Conservation (phyloP, 2,888 invertebrate species). For the Margaritifera margaritifera region DNA sequence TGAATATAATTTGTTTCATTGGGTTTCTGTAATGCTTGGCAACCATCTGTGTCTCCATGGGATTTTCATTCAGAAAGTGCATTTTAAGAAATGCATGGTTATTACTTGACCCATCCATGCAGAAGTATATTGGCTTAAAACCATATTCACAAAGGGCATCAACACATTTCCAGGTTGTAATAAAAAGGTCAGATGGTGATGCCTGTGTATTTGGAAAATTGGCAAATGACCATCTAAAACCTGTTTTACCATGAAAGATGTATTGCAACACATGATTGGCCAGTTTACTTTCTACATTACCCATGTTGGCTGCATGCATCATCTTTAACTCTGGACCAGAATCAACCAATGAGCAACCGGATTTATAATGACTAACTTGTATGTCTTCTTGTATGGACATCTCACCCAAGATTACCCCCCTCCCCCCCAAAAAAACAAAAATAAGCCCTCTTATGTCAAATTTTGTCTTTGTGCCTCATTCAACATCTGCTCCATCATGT, state of each 20-base stretch:
- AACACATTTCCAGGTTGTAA: too few relatives aligned
- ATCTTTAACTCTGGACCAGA: too few relatives aligned
- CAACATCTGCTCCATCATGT: conserved; percentile 8
- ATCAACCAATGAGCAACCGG: not conserved
- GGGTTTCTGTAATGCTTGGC: conserved; percentile 12
- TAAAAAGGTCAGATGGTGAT: too few relatives aligned
- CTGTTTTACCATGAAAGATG: conserved; percentile 9
- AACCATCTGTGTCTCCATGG: conserved; percentile 2
- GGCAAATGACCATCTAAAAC: conserved; percentile 11
- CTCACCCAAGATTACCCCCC: conserved; percentile 3
- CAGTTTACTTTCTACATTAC: too few relatives aligned
- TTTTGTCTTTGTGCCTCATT: conserved; percentile 4
- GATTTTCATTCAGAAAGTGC: conserved; percentile 4
- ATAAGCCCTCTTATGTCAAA: too few relatives aligned
- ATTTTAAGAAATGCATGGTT: conserved; percentile 8
- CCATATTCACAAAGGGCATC: too few relatives aligned
- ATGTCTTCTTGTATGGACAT: conserved; percentile 11
- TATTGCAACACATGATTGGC: too few relatives aligned
- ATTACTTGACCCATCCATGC: conserved; percentile 11
- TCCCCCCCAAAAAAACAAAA: too few relatives aligned
- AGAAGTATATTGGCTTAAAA: too few relatives aligned
- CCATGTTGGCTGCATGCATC: too few relatives aligned
- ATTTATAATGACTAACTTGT: conserved; percentile 5
- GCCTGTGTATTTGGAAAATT: conserved; percentile 8
- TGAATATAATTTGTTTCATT: conserved; percentile 1